Percentiles rank a stretch among this genome's conserved stretches.
Conservation (phyloP, 2,797 vertebrate species). For the Adrianichthys oophorus region DNA sequence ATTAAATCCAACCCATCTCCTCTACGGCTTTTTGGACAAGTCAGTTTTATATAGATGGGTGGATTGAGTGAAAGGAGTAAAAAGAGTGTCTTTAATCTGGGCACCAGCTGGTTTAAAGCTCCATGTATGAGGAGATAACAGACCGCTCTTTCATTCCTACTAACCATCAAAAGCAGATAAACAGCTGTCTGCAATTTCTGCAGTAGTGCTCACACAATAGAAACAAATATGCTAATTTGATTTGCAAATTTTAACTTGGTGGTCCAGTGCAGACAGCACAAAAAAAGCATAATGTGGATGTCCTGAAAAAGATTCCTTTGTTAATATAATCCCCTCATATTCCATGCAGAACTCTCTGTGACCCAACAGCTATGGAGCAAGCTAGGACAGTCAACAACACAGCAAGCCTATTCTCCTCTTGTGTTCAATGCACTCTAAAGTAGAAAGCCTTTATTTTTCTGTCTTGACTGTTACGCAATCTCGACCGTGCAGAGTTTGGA, state of each 20-base stretch:
- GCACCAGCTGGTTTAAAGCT: slow-evolving; percentile 51
- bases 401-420: slow-evolving; percentile 52
- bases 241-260: neutral
- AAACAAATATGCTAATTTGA: neutral
- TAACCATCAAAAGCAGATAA: slow-evolving; percentile 23
- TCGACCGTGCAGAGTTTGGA: slow-evolving; percentile 48
- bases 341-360: slow-evolving; percentile 7
- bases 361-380: slow-evolving; percentile 29
- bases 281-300: neutral
- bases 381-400: slow-evolving; percentile 46
- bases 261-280: neutral
- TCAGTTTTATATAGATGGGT: slow-evolving; percentile 44
- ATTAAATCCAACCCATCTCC: slow-evolving; percentile 31
- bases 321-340: neutral
- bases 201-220: neutral
- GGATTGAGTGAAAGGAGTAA: slow-evolving; percentile 11
- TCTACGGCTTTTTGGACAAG: slow-evolving; percentile 21
- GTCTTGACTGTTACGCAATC: slow-evolving; percentile 52
- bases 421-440: slow-evolving; percentile 27
- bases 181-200: slow-evolving; percentile 2
- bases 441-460: slow-evolving; percentile 39
- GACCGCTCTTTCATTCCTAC: slow-evolving; percentile 38
- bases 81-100: slow-evolving; percentile 12
- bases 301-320: neutral
- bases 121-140: slow-evolving; percentile 25